Percentiles rank a stretch among this genome's conserved stretches.
Evolutionary conservation across 2,888 invertebrate genomes (phyloP).

Genomic region (Ypsolopha sequella): DNA sequence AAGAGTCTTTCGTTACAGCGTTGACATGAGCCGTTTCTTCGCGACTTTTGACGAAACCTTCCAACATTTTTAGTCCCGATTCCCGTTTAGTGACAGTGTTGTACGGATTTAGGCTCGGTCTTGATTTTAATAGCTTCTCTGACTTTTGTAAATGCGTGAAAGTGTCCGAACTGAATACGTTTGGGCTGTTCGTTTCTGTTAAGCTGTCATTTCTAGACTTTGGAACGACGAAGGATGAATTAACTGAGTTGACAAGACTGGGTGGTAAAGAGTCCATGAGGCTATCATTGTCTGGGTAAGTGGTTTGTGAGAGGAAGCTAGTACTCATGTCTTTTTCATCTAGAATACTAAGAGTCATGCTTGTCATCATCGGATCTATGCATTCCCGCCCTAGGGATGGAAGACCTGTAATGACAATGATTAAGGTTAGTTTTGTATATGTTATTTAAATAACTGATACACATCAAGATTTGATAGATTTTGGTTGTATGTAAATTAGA

Average conservation of each 20-base stretch:
- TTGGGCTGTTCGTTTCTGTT: slow-evolving; percentile 30
- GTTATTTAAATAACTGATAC: neutral
- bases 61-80: slow-evolving; percentile 36
- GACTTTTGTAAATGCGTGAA: slow-evolving; percentile 58
- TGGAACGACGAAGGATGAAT: slow-evolving; percentile 49
- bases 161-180: slow-evolving; percentile 51
- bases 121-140: slow-evolving; percentile 41
- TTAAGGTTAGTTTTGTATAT: neutral
- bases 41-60: slow-evolving; percentile 52
- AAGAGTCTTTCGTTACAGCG: slow-evolving; percentile 21
- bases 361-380: slow-evolving; percentile 59
- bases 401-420: slow-evolving; percentile 27
- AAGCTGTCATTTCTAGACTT: slow-evolving; percentile 29
- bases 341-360: slow-evolving; percentile 62
- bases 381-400: slow-evolving; percentile 43
- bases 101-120: slow-evolving; percentile 33
- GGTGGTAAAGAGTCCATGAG: slow-evolving; percentile 59
- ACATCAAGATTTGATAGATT: no score
- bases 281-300: slow-evolving; percentile 58
- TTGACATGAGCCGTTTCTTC: slow-evolving; percentile 58
- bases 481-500: no score
- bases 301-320: slow-evolving; percentile 62
- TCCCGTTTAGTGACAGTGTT: slow-evolving; percentile 44
- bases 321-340: slow-evolving; percentile 68
- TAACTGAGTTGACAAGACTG: slow-evolving; percentile 56